Base-by-base conservation (phyloP, 1,140 invertebrate species). In the Belonocnema kinseyi region DNA sequence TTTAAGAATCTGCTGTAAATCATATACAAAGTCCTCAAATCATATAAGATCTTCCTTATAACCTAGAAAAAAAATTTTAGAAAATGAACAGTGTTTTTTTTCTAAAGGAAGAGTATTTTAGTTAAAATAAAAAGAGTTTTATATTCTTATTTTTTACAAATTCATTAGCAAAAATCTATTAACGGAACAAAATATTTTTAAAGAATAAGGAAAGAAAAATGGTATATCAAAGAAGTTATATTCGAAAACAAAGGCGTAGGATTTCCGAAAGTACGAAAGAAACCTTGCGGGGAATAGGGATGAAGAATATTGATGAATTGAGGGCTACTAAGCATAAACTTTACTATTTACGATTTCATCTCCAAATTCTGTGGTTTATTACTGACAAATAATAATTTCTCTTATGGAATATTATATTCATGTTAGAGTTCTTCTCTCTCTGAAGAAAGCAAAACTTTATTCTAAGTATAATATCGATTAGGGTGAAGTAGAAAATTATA, bases 381-480 rank as follows among this genome's bases (percentile, higher is more conserved):
- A 16, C 33, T 66, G 61, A 40, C 61, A 66, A 66, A 66, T 33
- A 66, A 40, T 66, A 26, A 66, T 66, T 40, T 21, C 46, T 66
- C 61, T 66, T n/a, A 13, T 40, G 14, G 26, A 33, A 40, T 66
- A 66, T 66, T 66, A 66, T 66, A 66, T 66, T 40, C 14, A 66
- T 66, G 40, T 66, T 46, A 66, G 61, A 33, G 40, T 46, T 33
- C 13, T 66, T 33, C 14, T 33, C 5, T 16, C 2, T 26, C 58
- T 40, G 40, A 66, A 66, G 14, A 2, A 40, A 46, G 16, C 13
- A 66, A 46, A 12, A 16, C 11, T 66, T 14, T 66, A 16, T 66
- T 66, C n/a, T 40, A 8, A 4, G 33, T 40, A 14, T n/a, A 8
- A 7, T n/a, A 21, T 66, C 33, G n/a, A 33, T 66, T 14, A 16